A percentile compares a stretch with the other conserved stretches of the same genome.
These are phyloP conservation scores for Rhizoglyphus robini DNA, from an alignment of 1,140 invertebrate species.

Conservation along the genomic window DNA sequence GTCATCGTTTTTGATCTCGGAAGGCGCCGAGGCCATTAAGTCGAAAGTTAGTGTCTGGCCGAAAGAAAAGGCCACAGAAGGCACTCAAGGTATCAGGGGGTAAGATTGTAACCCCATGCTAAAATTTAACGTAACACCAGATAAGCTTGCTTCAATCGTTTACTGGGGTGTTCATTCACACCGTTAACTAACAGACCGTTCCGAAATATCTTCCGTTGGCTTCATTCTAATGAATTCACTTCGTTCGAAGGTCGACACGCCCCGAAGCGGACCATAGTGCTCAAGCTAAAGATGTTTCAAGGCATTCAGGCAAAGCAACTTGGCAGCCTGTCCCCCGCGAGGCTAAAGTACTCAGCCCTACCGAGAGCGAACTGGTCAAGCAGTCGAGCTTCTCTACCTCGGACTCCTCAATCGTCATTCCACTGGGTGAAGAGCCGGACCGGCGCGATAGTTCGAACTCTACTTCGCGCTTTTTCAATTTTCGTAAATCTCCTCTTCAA, in stretches of 20 bases:
- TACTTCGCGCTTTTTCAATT: neutral
- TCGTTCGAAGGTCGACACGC: too few species aligned
- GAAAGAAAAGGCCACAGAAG: neutral
- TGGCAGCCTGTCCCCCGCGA: too few species aligned
- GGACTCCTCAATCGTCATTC: conserved; percentile 5
- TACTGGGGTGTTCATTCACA: too few species aligned
- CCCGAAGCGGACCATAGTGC: too few species aligned
- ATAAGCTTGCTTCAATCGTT: neutral
- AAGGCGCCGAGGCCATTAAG: neutral
- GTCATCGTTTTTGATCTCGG: neutral
- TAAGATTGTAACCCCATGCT: conserved; percentile 17
- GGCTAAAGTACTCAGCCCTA: neutral
- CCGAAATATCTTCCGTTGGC: too few species aligned
- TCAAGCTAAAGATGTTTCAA: too few species aligned
- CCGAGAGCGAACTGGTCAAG: neutral
- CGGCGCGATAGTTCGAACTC: neutral
- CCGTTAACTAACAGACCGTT: too few species aligned
- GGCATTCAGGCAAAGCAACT: too few species aligned
- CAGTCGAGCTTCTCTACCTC: neutral
- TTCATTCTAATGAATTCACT: too few species aligned
- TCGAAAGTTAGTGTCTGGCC: conserved; percentile 6
- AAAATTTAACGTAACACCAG: neutral
- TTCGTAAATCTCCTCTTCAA: conserved; percentile 7
- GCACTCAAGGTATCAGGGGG: conserved; percentile 19
- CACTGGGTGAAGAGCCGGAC: neutral